Evolutionary conservation across 2,888 invertebrate species (phyloP).

Genomic region (Crossocerus cetratus): DNA sequence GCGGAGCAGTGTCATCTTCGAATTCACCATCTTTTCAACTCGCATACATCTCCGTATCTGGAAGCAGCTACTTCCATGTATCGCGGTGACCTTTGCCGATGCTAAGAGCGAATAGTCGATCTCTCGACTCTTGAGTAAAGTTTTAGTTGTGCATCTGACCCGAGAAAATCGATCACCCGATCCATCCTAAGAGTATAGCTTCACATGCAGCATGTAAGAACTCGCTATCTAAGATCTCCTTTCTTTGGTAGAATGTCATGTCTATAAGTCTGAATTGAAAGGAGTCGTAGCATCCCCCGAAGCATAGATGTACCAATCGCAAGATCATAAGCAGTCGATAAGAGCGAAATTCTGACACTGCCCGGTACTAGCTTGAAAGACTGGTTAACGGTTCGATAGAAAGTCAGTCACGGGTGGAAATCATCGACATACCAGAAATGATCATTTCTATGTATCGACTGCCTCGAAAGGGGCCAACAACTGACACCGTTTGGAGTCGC

Average conservation of each 20-base stretch:
- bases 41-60: too few relatives aligned
- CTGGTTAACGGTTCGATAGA: constrained; percentile 61
- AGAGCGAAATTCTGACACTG: background rate
- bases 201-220: background rate
- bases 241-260: background rate
- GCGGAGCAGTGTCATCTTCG: too few relatives aligned
- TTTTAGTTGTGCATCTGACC: background rate
- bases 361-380: constrained; percentile 29
- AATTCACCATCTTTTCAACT: too few relatives aligned
- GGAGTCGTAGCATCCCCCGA: too few relatives aligned
- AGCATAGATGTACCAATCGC: background rate
- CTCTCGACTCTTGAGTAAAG: too few relatives aligned
- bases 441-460: constrained; percentile 40
- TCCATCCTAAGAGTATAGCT: background rate
- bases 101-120: too few relatives aligned
- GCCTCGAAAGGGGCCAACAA: background rate
- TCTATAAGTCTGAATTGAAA: too few relatives aligned
- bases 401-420: constrained; percentile 10
- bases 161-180: background rate
- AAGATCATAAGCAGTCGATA: background rate
- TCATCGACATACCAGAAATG: constrained; percentile 14
- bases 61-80: too few relatives aligned
- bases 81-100: too few relatives aligned
- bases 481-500: constrained; percentile 12
- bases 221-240: background rate